Conservation (phyloP, 2,113 vertebrate species). For the Rhea pennata region DNA sequence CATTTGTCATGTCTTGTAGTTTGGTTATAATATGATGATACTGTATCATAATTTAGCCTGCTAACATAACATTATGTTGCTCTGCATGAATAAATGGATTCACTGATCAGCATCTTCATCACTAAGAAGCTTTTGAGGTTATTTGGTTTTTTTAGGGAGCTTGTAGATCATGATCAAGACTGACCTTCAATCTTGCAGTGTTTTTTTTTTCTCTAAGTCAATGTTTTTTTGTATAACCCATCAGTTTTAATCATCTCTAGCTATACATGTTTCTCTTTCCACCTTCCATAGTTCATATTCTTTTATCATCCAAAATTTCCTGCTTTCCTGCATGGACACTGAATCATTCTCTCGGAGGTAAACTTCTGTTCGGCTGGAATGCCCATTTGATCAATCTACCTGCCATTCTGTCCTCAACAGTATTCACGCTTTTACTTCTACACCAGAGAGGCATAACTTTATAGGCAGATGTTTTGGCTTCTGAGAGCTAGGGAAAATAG, state of each 20-base stretch:
- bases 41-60: neutral
- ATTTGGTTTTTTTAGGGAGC: neutral
- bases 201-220: neutral
- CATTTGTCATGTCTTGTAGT: neutral
- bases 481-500: neutral
- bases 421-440: neutral
- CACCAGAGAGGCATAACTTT: neutral
- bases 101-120: neutral
- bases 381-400: neutral
- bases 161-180: neutral
- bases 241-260: neutral
- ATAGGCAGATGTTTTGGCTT: fast-evolving
- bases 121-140: neutral
- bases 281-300: neutral
- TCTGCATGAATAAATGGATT: neutral
- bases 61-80: neutral
- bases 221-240: neutral
- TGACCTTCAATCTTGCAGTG: neutral
- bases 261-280: neutral
- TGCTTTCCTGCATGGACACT: neutral
- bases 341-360: neutral
- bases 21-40: neutral
- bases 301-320: neutral
- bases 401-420: neutral
- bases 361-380: neutral